Evolutionary conservation across 2,888 invertebrate species (phyloP), one percentile per base, ranked within the genome.

Genomic region (Oegoconia quadripuncta): DNA sequence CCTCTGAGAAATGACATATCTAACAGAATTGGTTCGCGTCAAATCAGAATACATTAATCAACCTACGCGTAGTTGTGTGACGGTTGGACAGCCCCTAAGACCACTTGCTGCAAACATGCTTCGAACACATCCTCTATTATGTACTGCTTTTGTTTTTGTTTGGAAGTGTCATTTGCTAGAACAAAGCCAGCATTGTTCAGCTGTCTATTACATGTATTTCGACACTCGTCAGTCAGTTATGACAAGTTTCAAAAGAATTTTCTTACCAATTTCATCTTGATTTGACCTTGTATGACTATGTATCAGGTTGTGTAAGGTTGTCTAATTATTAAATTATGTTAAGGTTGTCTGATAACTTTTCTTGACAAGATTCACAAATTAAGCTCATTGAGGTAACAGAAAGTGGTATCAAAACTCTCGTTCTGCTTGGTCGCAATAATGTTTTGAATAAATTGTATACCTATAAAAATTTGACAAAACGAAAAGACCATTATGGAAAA

Each of bases 211-310:
- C 73, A 75, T 71, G 74, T 68, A 67, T 83, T 82, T 76, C 80
- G 69, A 77, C 79, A 82, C 74, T 59, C 74, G 80, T 81, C 84
- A 83, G 68, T 74, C 59, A 52, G 49, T 52, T 65, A 65, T 71
- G 78, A 82, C 76, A 80, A 55, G 67, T 66, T 68, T 67, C 58
- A 72, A 74, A 73, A 66, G 56, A 46, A 55, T 63, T 70, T 71
- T 71, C 65, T 43, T 51, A 52, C 56, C 47, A 31, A 28, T 53
- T 36, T 46, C 55, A 42, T 65, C 50, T 69, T 69, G 60, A 67
- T 61, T 47, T 52, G 59, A 70, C 70, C 70, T 75, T 72, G 69
- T 53, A 35, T 57, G 59, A 65, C 65, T 61, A 64, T 63, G 52
- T 55, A 50, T 51, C 46, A 46, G 56, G 20, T 52, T 53, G 42